phyloP scores from a whole-genome alignment of 2,888 invertebrate genomes.

The Strigamia transsilvanica region DNA sequence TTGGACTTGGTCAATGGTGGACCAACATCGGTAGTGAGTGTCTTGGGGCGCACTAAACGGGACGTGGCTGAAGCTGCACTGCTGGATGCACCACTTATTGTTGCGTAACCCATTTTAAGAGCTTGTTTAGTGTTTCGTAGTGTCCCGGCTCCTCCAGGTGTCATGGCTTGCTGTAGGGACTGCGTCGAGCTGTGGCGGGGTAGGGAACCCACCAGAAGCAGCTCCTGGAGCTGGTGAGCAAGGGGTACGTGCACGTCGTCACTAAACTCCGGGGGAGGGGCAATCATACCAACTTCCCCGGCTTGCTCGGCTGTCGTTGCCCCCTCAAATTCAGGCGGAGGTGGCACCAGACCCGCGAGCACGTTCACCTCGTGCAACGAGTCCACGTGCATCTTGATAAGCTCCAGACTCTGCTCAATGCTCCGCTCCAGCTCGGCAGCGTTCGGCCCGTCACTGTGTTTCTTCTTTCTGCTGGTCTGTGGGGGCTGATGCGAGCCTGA shows the following conservation, averaged over 20 bases:
- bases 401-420: constrained; percentile 63
- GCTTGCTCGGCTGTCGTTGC: constrained; percentile 56
- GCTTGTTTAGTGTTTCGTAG: constrained; percentile 50
- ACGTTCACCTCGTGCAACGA: constrained; percentile 61
- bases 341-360: constrained; percentile 58
- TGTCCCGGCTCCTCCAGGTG: constrained; percentile 54
- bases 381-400: constrained; percentile 63
- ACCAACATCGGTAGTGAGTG: constrained; percentile 44
- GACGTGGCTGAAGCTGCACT: constrained; percentile 55
- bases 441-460: constrained; percentile 54
- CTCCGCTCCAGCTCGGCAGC: constrained; percentile 59
- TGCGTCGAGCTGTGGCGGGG: constrained; percentile 41
- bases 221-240: constrained; percentile 49
- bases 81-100: background rate
- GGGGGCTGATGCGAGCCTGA: constrained; percentile 51
- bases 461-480: constrained; percentile 53
- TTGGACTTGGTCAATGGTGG: background rate
- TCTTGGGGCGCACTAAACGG: constrained; percentile 53
- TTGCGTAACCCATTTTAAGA: constrained; percentile 49
- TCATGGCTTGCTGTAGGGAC: constrained; percentile 45
- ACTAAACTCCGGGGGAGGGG: constrained; percentile 91
- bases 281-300: constrained; percentile 65
- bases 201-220: constrained; percentile 41
- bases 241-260: constrained; percentile 68
- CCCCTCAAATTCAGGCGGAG: constrained; percentile 59